Conservation (phyloP, 2,113 vertebrate genomes). For the Daubentonia madagascariensis region DNA sequence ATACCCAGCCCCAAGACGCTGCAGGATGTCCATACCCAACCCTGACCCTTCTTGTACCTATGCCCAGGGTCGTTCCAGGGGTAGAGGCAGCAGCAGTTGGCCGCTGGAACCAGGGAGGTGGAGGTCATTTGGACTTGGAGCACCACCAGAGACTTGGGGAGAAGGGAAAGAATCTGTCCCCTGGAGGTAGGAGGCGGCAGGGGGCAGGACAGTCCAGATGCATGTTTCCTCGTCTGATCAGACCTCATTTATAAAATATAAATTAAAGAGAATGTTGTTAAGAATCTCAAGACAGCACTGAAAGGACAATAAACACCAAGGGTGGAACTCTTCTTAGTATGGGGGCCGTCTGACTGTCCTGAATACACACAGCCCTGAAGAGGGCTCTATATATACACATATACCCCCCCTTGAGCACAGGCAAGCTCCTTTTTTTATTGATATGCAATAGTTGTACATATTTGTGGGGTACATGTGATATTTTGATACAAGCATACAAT, state of each 20-base stretch:
- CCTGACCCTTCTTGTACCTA: background rate
- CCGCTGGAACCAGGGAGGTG: background rate
- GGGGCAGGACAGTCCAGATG: background rate
- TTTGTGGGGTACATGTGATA: background rate
- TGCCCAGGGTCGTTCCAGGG: background rate
- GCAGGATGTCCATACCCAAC: background rate
- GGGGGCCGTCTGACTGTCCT: background rate
- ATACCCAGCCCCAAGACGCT: background rate
- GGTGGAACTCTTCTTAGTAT: background rate
- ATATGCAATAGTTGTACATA: background rate
- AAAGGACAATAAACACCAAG: background rate
- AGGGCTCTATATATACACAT: background rate
- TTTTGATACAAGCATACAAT: background rate
- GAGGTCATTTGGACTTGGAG: background rate
- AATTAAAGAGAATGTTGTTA: background rate
- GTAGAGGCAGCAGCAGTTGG: background rate
- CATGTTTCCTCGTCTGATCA: background rate
- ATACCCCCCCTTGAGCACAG: background rate
- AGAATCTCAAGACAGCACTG: background rate
- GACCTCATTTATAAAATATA: background rate
- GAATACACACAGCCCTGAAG: too few species aligned
- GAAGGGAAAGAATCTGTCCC: background rate
- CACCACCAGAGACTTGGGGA: rapidly evolving
- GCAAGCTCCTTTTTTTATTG: background rate
- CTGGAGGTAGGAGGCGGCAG: background rate